Base-by-base conservation (phyloP, 2,797 vertebrate species). In the Atherinosoma microstoma region DNA sequence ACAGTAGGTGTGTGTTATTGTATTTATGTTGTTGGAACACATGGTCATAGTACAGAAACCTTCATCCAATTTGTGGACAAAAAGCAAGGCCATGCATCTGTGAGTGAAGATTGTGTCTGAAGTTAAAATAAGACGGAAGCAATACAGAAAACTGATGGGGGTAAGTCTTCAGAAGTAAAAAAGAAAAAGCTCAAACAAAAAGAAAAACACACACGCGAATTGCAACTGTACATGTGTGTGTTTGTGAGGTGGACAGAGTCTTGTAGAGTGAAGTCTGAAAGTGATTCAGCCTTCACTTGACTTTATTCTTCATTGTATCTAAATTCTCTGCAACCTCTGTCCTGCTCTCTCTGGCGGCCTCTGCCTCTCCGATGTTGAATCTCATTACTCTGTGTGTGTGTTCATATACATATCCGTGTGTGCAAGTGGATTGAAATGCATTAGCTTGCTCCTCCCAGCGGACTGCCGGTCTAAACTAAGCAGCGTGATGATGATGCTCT, bases 401-500 rank as follows among this genome's bases (percentile, higher is more conserved):
- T 56, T 58, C 47, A 42, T 70, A 34, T 45, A 58, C 71, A 40
- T 1, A 0, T 11, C 18, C 36, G 66, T 76, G 79, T 64, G 76
- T 73, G 72, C 67, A 64, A 72, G 69, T 83, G 79, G 64, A 70
- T 85, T 89, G 84, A 68, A 80, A 85, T 85, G 86, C 86, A 90
- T 93, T 91, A 85, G 86, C 83, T 83, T 36, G 67, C 84, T 83
- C 83, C 79, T 91, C 90, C 89, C 90, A 90, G 84, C 15, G 63
- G 86, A 91, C 83, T 79, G 80, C 85, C 82, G 83, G 85, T 92
- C 89, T 85, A 90, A 93, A 91, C 90, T 92, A 90, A 93, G 91
- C 91, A 91, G 87, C 58, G 13, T 83, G 89, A 91, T 91, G 90
- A 94, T 93, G 92, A 92, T 90, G 84, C 84, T 92, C 82, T 89